Base-by-base conservation (phyloP, 2,113 vertebrate species). In the Caranx melampygus region DNA sequence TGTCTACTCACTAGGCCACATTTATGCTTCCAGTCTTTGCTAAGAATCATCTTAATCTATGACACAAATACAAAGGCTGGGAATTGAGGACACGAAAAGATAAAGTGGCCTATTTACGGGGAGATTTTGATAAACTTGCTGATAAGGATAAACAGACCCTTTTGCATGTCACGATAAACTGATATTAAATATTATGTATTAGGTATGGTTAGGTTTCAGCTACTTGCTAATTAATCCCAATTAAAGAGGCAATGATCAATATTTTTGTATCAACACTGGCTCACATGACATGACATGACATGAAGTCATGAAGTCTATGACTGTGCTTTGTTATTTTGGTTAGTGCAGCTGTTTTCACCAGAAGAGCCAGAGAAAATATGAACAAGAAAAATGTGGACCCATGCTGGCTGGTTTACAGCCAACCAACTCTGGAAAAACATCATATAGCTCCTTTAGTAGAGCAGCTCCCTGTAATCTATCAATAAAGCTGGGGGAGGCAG, bases 21-120 rank as follows among this genome's bases (percentile, higher is more conserved):
- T 71, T 64, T 6, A 37, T 7, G 55, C 16, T 9, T 42, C 63
- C 5, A 1, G 21, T 35, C 45, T 60, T 72, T 20, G 2, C 4
- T 14, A n/a, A 52, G 14, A 51, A 42, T 10, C 52, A 75, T 9
- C 37, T 47, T 59, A 33, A 81, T 67, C 47, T 69, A 31, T 37
- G 0, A 72, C 12, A 66, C 16, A 16, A 35, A 76, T 21, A 5
- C 62, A 34, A 52, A 42, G 18, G 8, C 18, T 49, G 20, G 21
- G 37, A 47, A 67, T 42, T 37, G 35, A 37, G 35, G n/a, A 42
- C 26, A 72, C 65, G 15, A 80, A 60, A 80, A 52, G 58, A 34
- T 0, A 59, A 5, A 61, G 14, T 26, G 26, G 26, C 26, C 26
- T 26, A 26, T 26, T 26, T 26, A 26, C 26, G 26, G 26, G 26